phyloP scores from a whole-genome alignment of 2,797 vertebrate species.

The Xerus rutilus region DNA sequence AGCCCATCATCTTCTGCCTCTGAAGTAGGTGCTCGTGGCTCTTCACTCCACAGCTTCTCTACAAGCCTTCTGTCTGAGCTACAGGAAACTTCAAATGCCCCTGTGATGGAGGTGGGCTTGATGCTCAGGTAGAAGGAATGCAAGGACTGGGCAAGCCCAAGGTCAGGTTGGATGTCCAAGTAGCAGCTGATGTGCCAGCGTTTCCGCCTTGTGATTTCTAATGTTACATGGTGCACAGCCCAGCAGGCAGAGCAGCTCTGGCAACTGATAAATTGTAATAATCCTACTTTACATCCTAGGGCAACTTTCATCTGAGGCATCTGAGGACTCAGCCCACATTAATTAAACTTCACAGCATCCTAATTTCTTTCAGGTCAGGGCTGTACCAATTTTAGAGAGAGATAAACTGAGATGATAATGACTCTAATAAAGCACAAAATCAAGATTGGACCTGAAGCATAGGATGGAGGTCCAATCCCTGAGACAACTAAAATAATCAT shows the following conservation, averaged over 20 bases:
- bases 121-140: not conserved
- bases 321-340: conserved; percentile 25
- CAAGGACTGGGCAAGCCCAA: not conserved
- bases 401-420: conserved; percentile 73
- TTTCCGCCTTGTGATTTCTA: conserved; percentile 20
- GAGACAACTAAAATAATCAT: conserved; percentile 57
- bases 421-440: conserved; percentile 43
- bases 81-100: not conserved
- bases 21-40: not conserved
- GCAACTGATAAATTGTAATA: conserved; percentile 45
- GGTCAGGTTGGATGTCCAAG: not conserved
- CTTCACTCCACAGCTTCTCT: not conserved
- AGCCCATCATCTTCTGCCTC: not conserved
- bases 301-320: not conserved
- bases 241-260: not conserved
- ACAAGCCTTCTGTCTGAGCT: not conserved
- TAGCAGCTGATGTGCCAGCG: not conserved
- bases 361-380: conserved; percentile 63
- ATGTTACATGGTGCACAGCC: not conserved
- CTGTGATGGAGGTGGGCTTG: not conserved
- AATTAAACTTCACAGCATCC: conserved; percentile 72
- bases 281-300: not conserved
- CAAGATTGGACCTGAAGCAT: conserved; percentile 38
- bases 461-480: not conserved
- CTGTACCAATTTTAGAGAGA: conserved; percentile 70